Conservation (phyloP, 1,140 invertebrate genomes). For the Dryas iulia region DNA sequence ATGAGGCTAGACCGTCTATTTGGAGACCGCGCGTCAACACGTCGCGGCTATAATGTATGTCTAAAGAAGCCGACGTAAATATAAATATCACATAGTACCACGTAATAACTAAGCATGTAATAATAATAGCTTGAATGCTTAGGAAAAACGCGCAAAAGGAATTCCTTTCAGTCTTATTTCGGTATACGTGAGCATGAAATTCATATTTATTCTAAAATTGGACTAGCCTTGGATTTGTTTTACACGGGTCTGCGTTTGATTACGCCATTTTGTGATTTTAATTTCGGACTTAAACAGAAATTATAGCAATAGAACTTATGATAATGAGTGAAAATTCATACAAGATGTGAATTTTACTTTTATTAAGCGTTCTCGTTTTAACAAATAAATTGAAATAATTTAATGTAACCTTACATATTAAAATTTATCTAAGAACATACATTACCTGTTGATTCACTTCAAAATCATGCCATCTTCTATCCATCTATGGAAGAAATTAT, state of each 20-base stretch:
- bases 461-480: too few relatives aligned
- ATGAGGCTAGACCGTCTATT: constrained; percentile 52
- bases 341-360: too few relatives aligned
- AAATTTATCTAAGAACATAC: too few relatives aligned
- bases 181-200: not conserved
- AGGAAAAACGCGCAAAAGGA: not conserved
- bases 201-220: not conserved
- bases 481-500: too few relatives aligned
- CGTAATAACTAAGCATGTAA: not conserved
- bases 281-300: too few relatives aligned
- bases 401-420: too few relatives aligned
- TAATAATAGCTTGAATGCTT: not conserved
- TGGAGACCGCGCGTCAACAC: constrained; percentile 41
- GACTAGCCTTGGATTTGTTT: constrained; percentile 4
- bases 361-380: too few relatives aligned
- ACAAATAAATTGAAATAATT: too few relatives aligned
- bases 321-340: too few relatives aligned
- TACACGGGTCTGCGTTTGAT: not conserved
- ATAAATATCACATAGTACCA: not conserved
- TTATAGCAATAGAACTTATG: too few relatives aligned
- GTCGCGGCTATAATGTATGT: not conserved
- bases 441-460: too few relatives aligned
- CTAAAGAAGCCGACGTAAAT: not conserved
- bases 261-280: not conserved
- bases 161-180: not conserved